These are phyloP conservation scores for Dione vanillae DNA, from an alignment of 2,888 invertebrate genomes.

Conservation along the genomic window DNA sequence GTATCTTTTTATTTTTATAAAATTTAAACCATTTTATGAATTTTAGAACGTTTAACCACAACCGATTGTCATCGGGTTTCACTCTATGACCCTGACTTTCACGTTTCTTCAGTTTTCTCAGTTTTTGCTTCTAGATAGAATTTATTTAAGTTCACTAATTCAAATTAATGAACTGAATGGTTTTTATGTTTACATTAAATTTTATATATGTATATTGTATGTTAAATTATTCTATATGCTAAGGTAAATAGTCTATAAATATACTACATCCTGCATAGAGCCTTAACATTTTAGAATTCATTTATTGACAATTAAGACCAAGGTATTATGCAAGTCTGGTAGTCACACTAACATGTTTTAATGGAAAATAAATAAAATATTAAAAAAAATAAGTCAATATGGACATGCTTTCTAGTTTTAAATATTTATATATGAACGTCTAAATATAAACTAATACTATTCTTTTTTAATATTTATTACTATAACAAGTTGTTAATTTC, in stretches of 20 bases:
- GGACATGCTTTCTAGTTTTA: background rate
- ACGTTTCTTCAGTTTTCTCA: conserved; percentile 19
- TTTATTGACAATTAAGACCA: background rate
- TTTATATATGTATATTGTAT: background rate
- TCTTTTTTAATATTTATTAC: background rate
- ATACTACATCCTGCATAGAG: background rate
- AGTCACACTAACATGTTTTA: background rate
- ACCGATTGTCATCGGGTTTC: conserved; percentile 3
- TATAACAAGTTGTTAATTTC: conserved; percentile 3
- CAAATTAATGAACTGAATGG: background rate
- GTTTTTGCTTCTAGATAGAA: conserved; percentile 1
- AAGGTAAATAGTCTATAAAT: conserved; percentile 4
- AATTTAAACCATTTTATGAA: background rate
- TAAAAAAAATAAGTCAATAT: background rate
- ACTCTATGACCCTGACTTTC: conserved; percentile 26
- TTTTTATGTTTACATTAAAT: background rate
- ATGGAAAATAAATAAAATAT: background rate
- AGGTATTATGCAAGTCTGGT: conserved; percentile 4
- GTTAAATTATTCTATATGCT: background rate
- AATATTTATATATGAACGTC: background rate
- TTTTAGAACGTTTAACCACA: conserved; percentile 14
- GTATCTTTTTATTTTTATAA: background rate
- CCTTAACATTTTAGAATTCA: background rate
- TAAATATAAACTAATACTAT: background rate
- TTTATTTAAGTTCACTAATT: background rate